Percentiles rank a stretch among this genome's conserved stretches.
Evolutionary conservation across 1,140 invertebrate genomes (phyloP).

Genomic region (Euschistus heros): DNA sequence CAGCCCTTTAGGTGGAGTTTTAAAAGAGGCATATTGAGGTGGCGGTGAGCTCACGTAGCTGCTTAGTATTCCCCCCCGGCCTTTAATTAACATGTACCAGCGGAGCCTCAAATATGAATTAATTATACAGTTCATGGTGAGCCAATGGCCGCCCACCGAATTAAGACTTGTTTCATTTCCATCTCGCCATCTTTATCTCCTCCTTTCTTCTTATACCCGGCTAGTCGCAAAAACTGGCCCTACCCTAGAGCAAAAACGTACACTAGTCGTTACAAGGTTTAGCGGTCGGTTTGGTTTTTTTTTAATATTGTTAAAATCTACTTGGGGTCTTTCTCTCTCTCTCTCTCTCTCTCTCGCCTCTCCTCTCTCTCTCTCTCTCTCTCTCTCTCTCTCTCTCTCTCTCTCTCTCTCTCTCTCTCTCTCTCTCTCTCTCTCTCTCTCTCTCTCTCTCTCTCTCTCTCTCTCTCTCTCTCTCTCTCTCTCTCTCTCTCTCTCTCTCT

Average conservation of each 20-base stretch:
- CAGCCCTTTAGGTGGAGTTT: too few species aligned
- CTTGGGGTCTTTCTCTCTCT: neutral
- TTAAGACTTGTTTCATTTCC: constrained; percentile 1
- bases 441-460: constrained; percentile 19
- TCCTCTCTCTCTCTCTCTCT: constrained; percentile 19
- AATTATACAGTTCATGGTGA: constrained; percentile 1
- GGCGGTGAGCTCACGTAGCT: too few species aligned
- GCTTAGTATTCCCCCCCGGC: neutral
- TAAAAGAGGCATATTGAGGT: too few species aligned
- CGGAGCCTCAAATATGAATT: neutral
- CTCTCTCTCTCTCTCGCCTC: constrained; percentile 10
- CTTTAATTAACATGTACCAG: neutral
- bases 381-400: constrained; percentile 20
- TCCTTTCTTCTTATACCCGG: neutral
- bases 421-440: constrained; percentile 19
- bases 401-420: constrained; percentile 20
- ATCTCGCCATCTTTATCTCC: neutral
- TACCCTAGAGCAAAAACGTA: too few species aligned
- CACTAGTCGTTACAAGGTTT: too few species aligned
- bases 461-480: constrained; percentile 18
- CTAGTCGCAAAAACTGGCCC: too few species aligned
- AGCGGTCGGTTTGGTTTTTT: too few species aligned
- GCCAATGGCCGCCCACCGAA: neutral
- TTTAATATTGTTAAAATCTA: too few species aligned
- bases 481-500: constrained; percentile 17